Evolutionary conservation across 2,888 invertebrate genomes (phyloP), one percentile per base, ranked within the genome.

Genomic region (Diploptera punctata): DNA sequence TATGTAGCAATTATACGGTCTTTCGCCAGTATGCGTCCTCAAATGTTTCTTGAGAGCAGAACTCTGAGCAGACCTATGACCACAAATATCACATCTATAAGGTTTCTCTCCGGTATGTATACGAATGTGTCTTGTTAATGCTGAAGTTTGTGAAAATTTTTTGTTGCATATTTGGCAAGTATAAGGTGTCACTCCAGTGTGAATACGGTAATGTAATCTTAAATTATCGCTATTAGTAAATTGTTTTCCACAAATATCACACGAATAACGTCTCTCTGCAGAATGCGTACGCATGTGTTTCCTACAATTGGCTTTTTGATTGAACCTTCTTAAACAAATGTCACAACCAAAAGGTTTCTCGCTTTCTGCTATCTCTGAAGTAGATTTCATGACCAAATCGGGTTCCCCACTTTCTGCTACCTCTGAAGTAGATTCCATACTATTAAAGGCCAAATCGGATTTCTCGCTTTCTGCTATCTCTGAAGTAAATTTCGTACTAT

Each of bases 221-320:
- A 57, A 24, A 24, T 57, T 57, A 13, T 24, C 57, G 7, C 26
- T 57, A 4, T 29, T 29, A 2, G 57, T n/a, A 18, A 65, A 65
- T 18, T 33, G 38, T 16, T 38, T 65, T n/a, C 47, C 47, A 19
- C 65, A 65, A 5, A 21, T 21, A 5, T 47, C 38, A 24, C 65
- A 65, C 44, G 18, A 31, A 26, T 44, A 65, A n/a, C 44, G 65
- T 21, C 29, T 65, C 47, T 38, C 65, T n/a, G 26, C 65, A n/a
- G 38, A 26, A 16, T 65, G 65, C 5, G 33, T 33, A 7, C 33
- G 33, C 33, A 33, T 10, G 33, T 33, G 33, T 33, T 33, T 33
- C 10, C 5, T 5, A 10, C 10, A 33, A 33, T 33, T 33, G 5
- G 33, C 33, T 33, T 33, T 33, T 33, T 33, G 33, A 33, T 33